Evolutionary conservation across 1,140 invertebrate genomes (phyloP).

Genomic region (Cryptotermes secundus): DNA sequence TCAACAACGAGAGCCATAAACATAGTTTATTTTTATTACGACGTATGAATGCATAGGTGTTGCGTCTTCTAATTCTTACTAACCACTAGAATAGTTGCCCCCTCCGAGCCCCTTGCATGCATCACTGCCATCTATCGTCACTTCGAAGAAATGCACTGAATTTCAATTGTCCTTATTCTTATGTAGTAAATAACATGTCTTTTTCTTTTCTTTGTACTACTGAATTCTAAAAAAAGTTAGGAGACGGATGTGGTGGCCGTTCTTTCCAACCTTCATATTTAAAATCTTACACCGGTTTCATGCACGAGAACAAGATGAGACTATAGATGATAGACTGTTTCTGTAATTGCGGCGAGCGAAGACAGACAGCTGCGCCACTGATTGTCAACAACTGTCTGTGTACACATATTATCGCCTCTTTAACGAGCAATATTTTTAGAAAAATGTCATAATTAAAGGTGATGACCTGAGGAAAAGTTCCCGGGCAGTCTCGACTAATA

Average conservation of each 20-base stretch:
- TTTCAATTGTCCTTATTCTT: background rate
- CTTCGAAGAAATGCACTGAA: constrained; percentile 4
- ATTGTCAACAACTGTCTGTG: too few relatives aligned
- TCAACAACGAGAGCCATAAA: background rate
- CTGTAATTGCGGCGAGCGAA: too few relatives aligned
- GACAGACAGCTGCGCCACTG: too few relatives aligned
- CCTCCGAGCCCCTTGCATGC: background rate
- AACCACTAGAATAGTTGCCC: background rate
- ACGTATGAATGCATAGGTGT: background rate
- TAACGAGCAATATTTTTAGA: too few relatives aligned
- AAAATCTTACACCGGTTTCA: background rate
- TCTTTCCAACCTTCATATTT: background rate
- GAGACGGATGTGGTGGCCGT: background rate
- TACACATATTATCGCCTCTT: too few relatives aligned
- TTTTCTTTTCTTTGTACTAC: background rate
- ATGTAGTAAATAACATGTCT: background rate
- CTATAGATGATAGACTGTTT: too few relatives aligned
- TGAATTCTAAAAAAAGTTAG: background rate
- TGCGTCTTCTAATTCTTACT: background rate
- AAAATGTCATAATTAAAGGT: too few relatives aligned
- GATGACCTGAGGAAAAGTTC: too few relatives aligned
- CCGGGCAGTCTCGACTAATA: too few relatives aligned
- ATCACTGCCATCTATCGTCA: constrained; percentile 14
- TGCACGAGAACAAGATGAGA: too few relatives aligned
- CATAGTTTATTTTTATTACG: constrained; percentile 1